Evolutionary conservation across 2,888 invertebrate genomes (phyloP).

Genomic region (Apodemia hepburni): DNA sequence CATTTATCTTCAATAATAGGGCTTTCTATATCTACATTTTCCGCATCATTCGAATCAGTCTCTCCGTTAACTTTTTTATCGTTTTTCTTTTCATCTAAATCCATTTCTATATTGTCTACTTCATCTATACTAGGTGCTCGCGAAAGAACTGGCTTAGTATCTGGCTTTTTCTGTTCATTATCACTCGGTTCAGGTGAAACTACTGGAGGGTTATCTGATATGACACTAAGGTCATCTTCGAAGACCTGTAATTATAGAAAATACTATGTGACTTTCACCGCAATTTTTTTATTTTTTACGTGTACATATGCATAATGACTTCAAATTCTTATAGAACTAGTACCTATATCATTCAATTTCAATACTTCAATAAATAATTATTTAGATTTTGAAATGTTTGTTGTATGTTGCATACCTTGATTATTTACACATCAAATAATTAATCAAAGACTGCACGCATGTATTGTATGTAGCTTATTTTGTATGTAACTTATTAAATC

Average conservation of each 20-base stretch:
- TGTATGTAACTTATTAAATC: no score
- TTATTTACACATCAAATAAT: no score
- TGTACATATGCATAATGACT: no score
- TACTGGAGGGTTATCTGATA: constrained; percentile 76
- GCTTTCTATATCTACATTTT: constrained; percentile 36
- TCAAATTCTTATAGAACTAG: no score
- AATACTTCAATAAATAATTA: no score
- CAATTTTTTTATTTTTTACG: no score
- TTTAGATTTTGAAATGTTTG: no score
- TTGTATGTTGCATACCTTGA: no score
- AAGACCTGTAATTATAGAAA: constrained; percentile 58
- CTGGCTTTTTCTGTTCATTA: constrained; percentile 57
- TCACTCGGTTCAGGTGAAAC: constrained; percentile 75
- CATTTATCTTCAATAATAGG: constrained; percentile 32
- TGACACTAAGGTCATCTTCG: constrained; percentile 78
- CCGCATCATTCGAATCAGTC: constrained; percentile 68
- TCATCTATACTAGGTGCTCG: constrained; percentile 74
- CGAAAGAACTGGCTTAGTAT: constrained; percentile 58
- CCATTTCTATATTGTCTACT: constrained; percentile 67
- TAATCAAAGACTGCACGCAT: no score
- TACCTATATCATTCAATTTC: no score
- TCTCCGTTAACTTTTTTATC: constrained; percentile 66
- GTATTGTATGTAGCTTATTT: no score
- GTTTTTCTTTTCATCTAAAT: constrained; percentile 66
- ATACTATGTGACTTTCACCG: neutral